These are phyloP conservation scores for Muschampia plurimacula DNA, from an alignment of 2,888 invertebrate species.

Conservation along the genomic window DNA sequence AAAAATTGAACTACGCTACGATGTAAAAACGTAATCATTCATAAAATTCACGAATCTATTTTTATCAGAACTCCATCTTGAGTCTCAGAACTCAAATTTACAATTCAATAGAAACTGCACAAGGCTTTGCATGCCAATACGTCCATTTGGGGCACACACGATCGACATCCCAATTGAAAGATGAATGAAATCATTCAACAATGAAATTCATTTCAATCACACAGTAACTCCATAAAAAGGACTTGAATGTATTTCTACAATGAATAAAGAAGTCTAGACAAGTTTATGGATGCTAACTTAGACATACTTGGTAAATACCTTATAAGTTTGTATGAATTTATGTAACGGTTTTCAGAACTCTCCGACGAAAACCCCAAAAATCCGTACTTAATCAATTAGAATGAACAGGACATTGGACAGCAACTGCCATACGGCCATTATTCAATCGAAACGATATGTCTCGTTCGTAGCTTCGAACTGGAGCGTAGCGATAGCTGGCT, in stretches of 20 bases:
- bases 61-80: constrained; percentile 67
- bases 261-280: constrained; percentile 19
- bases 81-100: constrained; percentile 79
- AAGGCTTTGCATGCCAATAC: constrained; percentile 84
- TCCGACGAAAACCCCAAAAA: constrained; percentile 32
- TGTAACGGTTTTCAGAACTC: constrained; percentile 1
- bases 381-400: constrained; percentile 60
- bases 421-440: constrained; percentile 80
- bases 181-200: constrained; percentile 81
- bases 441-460: constrained; percentile 83
- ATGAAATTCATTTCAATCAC: constrained; percentile 54
- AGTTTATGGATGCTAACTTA: constrained; percentile 3
- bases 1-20: background rate
- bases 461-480: constrained; percentile 73
- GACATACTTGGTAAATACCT: background rate
- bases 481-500: constrained; percentile 82
- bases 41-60: constrained; percentile 41
- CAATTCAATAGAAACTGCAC: constrained; percentile 83
- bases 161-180: constrained; percentile 79
- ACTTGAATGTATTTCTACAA: constrained; percentile 18
- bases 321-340: background rate
- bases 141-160: constrained; percentile 80
- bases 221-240: constrained; percentile 34
- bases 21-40: constrained; percentile 21
- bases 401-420: constrained; percentile 58